These are phyloP conservation scores for Drosophila trapezifrons DNA, from an alignment of 1,140 invertebrate species.

Conservation along the genomic window DNA sequence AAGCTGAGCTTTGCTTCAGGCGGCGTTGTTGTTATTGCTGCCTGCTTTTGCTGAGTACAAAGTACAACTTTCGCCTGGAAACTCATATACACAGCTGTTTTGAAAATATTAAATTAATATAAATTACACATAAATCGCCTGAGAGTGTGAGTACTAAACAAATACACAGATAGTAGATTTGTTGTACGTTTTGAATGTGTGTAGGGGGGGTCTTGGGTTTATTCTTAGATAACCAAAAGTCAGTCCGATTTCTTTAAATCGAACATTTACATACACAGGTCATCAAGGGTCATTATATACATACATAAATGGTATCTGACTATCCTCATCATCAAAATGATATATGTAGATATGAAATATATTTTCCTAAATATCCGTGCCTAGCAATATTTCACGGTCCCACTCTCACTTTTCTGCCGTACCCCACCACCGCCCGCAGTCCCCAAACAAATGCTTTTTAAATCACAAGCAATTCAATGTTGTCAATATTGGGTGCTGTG, in stretches of 20 bases:
- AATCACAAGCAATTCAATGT: conserved; percentile 52
- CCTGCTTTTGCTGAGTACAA: conserved; percentile 45
- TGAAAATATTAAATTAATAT: conserved; percentile 7
- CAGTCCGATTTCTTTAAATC: neutral
- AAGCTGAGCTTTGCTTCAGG: conserved; percentile 62
- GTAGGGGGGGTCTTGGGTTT: neutral
- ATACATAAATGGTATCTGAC: neutral
- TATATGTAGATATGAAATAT: neutral
- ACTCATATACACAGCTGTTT: conserved; percentile 27
- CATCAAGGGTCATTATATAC: neutral
- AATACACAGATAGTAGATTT: too few species aligned
- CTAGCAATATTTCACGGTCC: too few species aligned
- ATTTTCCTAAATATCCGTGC: too few species aligned
- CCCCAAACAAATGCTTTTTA: neutral
- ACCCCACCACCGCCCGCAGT: neutral
- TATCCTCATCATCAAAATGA: neutral
- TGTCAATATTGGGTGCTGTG: neutral
- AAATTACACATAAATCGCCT: neutral
- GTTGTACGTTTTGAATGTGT: neutral
- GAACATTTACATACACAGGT: neutral
- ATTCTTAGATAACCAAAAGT: conserved; percentile 3
- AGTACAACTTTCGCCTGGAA: conserved; percentile 52
- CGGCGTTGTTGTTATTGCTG: conserved; percentile 7
- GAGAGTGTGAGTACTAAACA: too few species aligned
- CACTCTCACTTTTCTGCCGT: neutral